phyloP scores from a whole-genome alignment of 2,113 vertebrate species.

The Circaetus gallicus region DNA sequence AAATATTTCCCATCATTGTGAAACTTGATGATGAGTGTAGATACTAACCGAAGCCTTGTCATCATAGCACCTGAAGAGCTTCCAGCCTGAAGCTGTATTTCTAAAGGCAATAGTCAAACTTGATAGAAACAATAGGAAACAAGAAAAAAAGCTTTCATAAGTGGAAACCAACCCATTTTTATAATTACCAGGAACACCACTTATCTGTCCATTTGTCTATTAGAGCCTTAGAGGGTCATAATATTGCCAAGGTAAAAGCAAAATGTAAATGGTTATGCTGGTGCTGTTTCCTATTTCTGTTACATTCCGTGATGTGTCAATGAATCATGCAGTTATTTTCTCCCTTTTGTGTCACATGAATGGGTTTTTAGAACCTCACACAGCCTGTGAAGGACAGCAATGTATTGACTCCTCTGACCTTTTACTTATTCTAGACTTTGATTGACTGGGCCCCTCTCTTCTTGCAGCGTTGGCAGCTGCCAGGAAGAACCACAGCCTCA shows the following conservation, averaged over 20 bases:
- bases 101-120: background rate
- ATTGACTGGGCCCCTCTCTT: slow-evolving; percentile 13
- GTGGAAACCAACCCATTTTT: background rate
- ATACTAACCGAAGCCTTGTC: background rate
- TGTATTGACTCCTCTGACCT: slow-evolving; percentile 6
- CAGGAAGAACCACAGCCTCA: background rate
- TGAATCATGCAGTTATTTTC: background rate
- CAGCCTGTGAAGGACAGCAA: slow-evolving; percentile 4
- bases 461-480: background rate
- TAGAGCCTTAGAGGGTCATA: background rate
- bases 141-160: background rate
- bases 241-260: background rate
- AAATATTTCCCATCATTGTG: background rate
- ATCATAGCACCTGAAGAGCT: background rate
- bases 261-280: background rate
- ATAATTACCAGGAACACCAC: accelerated
- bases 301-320: background rate
- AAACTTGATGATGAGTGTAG: background rate
- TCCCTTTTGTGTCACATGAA: background rate
- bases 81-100: background rate
- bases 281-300: background rate
- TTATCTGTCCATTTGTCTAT: background rate
- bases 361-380: background rate
- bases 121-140: background rate
- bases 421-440: slow-evolving; percentile 19